Base-by-base conservation (phyloP, 2,888 invertebrate genomes). In the Drosophila paranaensis region DNA sequence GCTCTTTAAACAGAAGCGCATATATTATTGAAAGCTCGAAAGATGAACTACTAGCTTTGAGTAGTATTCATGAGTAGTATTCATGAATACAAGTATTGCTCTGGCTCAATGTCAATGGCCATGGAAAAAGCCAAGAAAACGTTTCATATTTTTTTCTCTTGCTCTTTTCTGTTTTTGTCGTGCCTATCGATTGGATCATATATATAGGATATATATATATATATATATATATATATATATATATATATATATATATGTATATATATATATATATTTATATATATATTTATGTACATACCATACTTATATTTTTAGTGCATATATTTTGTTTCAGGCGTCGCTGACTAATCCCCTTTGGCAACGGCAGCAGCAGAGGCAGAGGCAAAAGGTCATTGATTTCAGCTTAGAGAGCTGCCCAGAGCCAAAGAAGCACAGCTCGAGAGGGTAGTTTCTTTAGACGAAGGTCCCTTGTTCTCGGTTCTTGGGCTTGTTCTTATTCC, bases 341-440 rank as follows among this genome's bases (percentile, higher is more conserved):
- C 69, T 66, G 70, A 85, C 77, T 88, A 82, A 84, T 85, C 82
- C 82, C 81, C 77, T 78, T 71, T 72, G 66, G 58, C 51, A 66
- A 77, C 42, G 71, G 71, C 79, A 74, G 69, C 33, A 42, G 27
- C 20, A 39, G 53, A 40, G 72, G 74, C 81, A 74, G 68, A 72
- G 43, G 66, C 84, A 87, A 89, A 82, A 89, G 90, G 89, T 89
- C 89, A 89, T 89, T 90, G 89, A 88, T 89, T 90, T 89, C 88
- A 88, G 87, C 90, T 90, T 89, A 88, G 85, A 73, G 77, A 66
- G 56, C 70, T 69, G 74, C 69, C 75, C 60, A 50, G 58, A 37
- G 33, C 60, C 57, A 14, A 56, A 57, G 67, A 79, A 69, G 60
- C 40, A 65, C 55, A 62, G 58, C 77, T 70, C 65, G 83, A 85